Evolutionary conservation across 1,140 invertebrate species (phyloP), one percentile per base, ranked within the genome.

Genomic region (Penaeus chinensis): DNA sequence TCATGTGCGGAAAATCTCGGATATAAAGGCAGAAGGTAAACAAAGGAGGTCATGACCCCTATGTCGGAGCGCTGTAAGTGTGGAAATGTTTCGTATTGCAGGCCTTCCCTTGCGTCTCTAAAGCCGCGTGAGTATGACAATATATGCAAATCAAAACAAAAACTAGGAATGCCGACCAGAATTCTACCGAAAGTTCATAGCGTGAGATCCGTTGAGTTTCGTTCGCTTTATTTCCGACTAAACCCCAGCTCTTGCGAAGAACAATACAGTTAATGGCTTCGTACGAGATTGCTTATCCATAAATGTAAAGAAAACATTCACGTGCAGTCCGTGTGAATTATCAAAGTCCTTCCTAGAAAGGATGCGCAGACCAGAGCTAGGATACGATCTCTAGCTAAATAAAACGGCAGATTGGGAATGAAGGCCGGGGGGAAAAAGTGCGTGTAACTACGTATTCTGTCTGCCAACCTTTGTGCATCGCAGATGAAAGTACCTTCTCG

Each of bases 141-240:
- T 87, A 87, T 87, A 87, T 87, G 85, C 85, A 87, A 87, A 87
- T 87, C 85, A 87, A 87, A 87, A 87, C 85, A 87, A 87, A 87
- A 87, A 87, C 85, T 82, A 82, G 85, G 81, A 87, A 87, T 87
- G 80, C 85, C 85, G 85, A 82, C 85, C 80, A 77, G 85, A 82
- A 87, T 87, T 87, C 85, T 87, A 82, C 63, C 71, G 65, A 87
- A 87, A 87, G 79, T 87, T 87, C 85, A 42, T 71, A 82, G 85
- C 85, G 80, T 81, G 24, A 32, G 22, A 16, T 74, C 62, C 85
- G 63, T 20, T 60, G 61, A 54, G 77, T 47, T 85, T 85, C 76
- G 83, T 54, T 85, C 84, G 62, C 84, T 47, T 24, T 60, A 82
- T 63, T 82, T 82, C 13, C 37, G 62, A 65, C 24, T 37, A 65